Conservation (phyloP, 2,888 invertebrate species). For the Aporophyla lueneburgensis region DNA sequence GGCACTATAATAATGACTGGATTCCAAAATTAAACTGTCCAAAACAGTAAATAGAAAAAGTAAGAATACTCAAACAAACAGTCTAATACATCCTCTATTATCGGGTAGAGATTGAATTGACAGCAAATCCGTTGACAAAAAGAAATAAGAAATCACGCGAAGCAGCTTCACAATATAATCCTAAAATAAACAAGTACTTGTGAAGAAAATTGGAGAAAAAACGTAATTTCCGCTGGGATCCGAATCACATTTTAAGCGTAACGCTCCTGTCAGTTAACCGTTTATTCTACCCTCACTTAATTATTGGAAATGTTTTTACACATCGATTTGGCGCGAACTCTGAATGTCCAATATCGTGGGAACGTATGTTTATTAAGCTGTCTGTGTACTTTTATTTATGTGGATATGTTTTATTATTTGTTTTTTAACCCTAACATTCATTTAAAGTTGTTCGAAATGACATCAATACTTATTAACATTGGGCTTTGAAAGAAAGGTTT, state of each 20-base stretch:
- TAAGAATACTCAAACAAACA: slow-evolving; percentile 19
- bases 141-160: slow-evolving; percentile 33
- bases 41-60: neutral
- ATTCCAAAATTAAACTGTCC: neutral
- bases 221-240: slow-evolving; percentile 70
- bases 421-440: neutral
- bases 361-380: slow-evolving; percentile 26
- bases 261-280: slow-evolving; percentile 60
- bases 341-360: slow-evolving; percentile 10
- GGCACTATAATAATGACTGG: neutral
- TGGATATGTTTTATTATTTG: neutral
- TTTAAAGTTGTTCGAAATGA: neutral
- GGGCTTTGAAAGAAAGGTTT: neutral
- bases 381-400: neutral
- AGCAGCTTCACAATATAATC: slow-evolving; percentile 47
- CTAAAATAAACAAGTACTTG: slow-evolving; percentile 58
- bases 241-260: slow-evolving; percentile 66
- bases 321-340: slow-evolving; percentile 44
- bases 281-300: slow-evolving; percentile 62
- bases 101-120: slow-evolving; percentile 27
- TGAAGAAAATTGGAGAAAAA: slow-evolving; percentile 66
- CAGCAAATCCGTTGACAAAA: slow-evolving; percentile 26
- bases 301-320: slow-evolving; percentile 63
- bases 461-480: neutral
- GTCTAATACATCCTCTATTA: slow-evolving; percentile 8